Evolutionary conservation across 2,888 invertebrate genomes (phyloP), one percentile per base, ranked within the genome.

Genomic region (Lasioglossum oenotherae): DNA sequence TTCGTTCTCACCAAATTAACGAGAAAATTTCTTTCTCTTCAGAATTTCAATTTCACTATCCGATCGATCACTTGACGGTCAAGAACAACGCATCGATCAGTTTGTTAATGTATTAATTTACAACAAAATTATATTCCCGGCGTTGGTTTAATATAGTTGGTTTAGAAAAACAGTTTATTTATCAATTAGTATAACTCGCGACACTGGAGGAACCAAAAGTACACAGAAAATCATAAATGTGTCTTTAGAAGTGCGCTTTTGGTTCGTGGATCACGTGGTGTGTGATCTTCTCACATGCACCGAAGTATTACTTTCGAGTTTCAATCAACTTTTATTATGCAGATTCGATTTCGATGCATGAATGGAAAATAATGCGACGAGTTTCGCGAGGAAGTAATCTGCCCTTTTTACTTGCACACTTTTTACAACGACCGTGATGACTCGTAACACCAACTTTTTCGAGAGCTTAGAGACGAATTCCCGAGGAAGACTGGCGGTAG

Each of bases 11-110:
- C 27, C 57, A 41, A 78, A 78, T 78, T 67, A 46, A 74, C 80
- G 19, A 74, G 46, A 85, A 80, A 85, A 79, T 67, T 81, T 84
- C 78, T 64, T 75, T 41, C 64, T 14, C 41, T 44, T 41, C n/a
- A 14, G 2, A 38, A 46, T 74, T 71, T 41, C 46, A 74, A 71
- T 78, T 75, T 64, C 49, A 27, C 64, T 27, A 35, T 38, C 4
- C 4, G 27, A 67, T 73, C 76, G 4, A 60, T 78, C 31, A 60
- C 31, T 60, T 16, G 3, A 46, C 16, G 35, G 19, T 79, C 49
- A 19, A 38, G 23, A 69, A 69, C 31, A 53, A 69, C 31, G 16
- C 31, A 23, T 53, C 16, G 12, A 49, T 60, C 23, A 14, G 38
- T 64, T n/a, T n/a, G 57, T 23, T 8, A 3, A 49, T 49, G 23